Percentiles rank a stretch among this genome's conserved stretches.
These are phyloP conservation scores for Brachypteracias leptosomus DNA, from an alignment of 2,113 vertebrate genomes.

Conservation along the genomic window DNA sequence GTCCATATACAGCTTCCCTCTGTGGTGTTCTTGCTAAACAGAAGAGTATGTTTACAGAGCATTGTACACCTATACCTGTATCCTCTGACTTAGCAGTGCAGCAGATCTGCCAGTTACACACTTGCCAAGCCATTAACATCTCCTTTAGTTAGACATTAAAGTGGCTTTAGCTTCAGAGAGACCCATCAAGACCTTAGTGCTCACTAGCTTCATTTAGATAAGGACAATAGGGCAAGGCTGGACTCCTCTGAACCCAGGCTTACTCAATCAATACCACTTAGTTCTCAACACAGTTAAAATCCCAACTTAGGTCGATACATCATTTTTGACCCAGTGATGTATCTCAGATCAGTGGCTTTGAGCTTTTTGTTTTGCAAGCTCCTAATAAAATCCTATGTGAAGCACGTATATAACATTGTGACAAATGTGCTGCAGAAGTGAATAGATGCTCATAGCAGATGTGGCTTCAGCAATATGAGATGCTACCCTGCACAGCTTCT, in stretches of 20 bases:
- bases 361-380: not conserved
- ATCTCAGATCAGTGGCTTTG: not conserved
- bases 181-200: not conserved
- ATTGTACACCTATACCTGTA: not conserved
- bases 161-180: not conserved
- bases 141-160: not conserved
- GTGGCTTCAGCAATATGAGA: not conserved
- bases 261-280: not conserved
- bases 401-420: rapidly evolving
- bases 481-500: not conserved
- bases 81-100: not conserved
- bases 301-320: too few species aligned
- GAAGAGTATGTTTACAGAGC: not conserved
- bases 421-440: not conserved
- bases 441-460: not conserved
- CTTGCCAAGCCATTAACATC: not conserved
- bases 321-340: not conserved
- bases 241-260: not conserved
- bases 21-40: not conserved
- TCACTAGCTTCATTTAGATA: not conserved
- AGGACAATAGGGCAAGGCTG: not conserved
- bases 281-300: not conserved
- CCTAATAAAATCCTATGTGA: not conserved
- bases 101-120: not conserved
- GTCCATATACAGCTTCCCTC: not conserved